Evolutionary conservation across 2,797 vertebrate genomes (phyloP).

Genomic region (Synaphobranchus kaupii): DNA sequence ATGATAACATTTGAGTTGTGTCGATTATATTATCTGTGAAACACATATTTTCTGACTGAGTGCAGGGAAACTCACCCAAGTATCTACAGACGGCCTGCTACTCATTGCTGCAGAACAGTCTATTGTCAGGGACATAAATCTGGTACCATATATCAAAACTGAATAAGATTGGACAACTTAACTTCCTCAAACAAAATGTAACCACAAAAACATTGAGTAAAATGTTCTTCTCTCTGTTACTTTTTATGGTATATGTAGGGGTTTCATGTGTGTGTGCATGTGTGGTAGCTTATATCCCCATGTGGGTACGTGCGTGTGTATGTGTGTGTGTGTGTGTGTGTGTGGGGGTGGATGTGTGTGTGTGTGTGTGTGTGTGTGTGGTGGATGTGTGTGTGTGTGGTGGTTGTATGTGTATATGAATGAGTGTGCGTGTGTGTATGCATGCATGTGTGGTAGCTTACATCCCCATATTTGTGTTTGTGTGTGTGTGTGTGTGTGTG

Average conservation of each 20-base stretch:
- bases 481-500: background rate
- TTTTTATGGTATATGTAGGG: background rate
- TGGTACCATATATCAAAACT: background rate
- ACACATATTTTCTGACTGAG: conserved; percentile 46
- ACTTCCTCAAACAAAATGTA: background rate
- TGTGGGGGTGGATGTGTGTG: background rate
- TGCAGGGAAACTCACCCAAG: conserved; percentile 14
- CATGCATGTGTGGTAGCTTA: too few relatives aligned
- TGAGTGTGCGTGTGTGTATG: background rate
- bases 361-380: too few relatives aligned
- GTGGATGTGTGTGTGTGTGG: too few relatives aligned
- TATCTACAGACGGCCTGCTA: background rate
- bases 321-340: background rate
- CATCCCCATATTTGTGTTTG: too few relatives aligned
- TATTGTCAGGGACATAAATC: background rate
- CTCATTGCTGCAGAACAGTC: background rate
- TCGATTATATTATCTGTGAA: conserved; percentile 45
- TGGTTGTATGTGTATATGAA: too few relatives aligned
- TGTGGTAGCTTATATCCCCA: too few relatives aligned
- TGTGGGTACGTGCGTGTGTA: background rate
- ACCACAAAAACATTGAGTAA: background rate
- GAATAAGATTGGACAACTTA: background rate
- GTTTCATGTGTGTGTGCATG: background rate
- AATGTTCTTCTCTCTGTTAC: background rate
- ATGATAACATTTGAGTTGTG: conserved; percentile 50